These are phyloP conservation scores for Pteronura brasiliensis DNA, from an alignment of 2,113 vertebrate genomes.

Conservation along the genomic window DNA sequence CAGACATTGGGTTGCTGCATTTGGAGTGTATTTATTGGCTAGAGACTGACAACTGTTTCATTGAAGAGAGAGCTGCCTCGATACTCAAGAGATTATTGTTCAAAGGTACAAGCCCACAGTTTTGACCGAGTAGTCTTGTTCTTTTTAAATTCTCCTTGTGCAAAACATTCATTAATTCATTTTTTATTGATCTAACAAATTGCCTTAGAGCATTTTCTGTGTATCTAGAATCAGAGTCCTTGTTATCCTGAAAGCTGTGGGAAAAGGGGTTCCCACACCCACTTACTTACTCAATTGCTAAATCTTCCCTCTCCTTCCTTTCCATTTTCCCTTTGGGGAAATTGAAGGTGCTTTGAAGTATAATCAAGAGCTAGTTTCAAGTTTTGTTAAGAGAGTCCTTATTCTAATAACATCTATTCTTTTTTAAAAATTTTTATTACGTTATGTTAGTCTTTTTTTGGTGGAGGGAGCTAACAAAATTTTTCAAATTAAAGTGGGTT, in stretches of 20 bases:
- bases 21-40: background rate
- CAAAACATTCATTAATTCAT: background rate
- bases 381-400: background rate
- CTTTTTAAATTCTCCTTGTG: background rate
- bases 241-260: background rate
- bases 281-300: background rate
- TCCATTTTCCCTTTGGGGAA: background rate
- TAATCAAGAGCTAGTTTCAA: background rate
- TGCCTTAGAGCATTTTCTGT: background rate
- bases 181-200: constrained; percentile 7
- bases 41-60: background rate
- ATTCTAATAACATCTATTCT: background rate
- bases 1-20: background rate
- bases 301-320: background rate
- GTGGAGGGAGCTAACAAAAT: background rate
- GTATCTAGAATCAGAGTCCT: background rate
- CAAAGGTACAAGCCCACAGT: background rate
- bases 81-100: background rate
- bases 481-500: background rate
- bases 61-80: background rate
- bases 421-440: background rate
- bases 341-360: background rate
- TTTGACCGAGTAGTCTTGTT: background rate
- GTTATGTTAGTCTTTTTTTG: background rate
- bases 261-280: background rate